Evolutionary conservation across 2,797 vertebrate genomes (phyloP).

Genomic region (Gymnoscopelus microlampas): DNA sequence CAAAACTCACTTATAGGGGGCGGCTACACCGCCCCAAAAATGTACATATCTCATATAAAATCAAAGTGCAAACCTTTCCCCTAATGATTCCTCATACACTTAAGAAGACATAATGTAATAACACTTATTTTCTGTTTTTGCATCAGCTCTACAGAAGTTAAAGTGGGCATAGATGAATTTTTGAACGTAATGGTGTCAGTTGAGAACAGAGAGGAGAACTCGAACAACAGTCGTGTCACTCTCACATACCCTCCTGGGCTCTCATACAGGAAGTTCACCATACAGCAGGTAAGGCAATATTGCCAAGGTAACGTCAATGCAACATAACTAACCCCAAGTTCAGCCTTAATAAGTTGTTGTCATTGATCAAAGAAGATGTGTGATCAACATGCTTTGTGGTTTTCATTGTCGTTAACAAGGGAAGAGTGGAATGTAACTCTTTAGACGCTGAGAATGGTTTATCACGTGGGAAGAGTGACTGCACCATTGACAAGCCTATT

Average conservation of each 20-base stretch:
- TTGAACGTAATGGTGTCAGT: conserved; percentile 77
- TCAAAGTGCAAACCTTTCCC: no score
- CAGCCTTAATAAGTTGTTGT: background rate
- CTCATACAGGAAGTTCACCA: conserved; percentile 78
- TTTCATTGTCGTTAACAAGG: conserved; percentile 34
- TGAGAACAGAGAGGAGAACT: conserved; percentile 84
- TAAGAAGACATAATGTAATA: background rate
- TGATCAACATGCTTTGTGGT: background rate
- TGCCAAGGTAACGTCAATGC: background rate
- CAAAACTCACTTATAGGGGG: no score
- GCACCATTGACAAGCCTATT: conserved; percentile 77
- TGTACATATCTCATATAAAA: no score
- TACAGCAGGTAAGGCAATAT: conserved; percentile 70
- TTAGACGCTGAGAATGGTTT: conserved; percentile 53
- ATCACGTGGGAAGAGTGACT: conserved; percentile 60
- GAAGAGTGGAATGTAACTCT: conserved; percentile 71
- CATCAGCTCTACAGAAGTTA: conserved; percentile 64
- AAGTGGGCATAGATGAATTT: conserved; percentile 81
- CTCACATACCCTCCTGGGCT: conserved; percentile 80
- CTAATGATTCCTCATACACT: background rate
- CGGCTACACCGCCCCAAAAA: no score
- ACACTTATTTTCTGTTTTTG: background rate
- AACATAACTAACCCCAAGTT: background rate
- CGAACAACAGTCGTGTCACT: conserved; percentile 77
- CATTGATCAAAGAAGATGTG: accelerated